phyloP scores from a whole-genome alignment of 2,888 invertebrate species.

The Limnephilus rhombicus region DNA sequence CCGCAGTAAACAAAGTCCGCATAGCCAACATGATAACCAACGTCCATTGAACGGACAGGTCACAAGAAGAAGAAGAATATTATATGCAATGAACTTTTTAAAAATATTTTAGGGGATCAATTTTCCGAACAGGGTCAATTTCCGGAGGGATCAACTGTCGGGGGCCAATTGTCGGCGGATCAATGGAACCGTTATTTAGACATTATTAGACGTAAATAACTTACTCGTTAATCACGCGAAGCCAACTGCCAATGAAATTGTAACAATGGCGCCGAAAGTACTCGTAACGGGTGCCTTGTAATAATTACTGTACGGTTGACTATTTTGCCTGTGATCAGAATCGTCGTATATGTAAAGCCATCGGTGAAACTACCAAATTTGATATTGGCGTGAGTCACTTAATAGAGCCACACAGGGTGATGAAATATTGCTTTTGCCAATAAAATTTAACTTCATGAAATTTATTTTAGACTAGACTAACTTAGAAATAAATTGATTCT shows the following conservation, averaged over 20 bases:
- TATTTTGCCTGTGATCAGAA: constrained; percentile 4
- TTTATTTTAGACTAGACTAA: no score
- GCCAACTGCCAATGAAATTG: neutral
- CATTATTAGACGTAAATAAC: neutral
- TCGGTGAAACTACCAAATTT: constrained; percentile 17
- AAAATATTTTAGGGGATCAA: no score
- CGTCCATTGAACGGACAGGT: no score
- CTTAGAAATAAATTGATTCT: no score
- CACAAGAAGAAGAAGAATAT: no score
- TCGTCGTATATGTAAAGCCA: neutral
- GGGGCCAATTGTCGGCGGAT: no score
- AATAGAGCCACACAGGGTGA: neutral
- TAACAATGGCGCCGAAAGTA: neutral
- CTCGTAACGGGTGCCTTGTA: neutral
- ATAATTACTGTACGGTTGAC: neutral
- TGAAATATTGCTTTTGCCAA: neutral
- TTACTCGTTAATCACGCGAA: neutral
- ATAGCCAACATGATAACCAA: no score
- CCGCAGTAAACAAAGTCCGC: no score
- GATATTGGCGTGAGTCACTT: constrained; percentile 9
- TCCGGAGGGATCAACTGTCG: no score
- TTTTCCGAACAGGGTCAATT: no score
- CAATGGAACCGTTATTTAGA: neutral
- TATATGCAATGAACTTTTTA: no score
- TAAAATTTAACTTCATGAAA: no score